Evolutionary conservation across 2,113 vertebrate genomes (phyloP), one percentile per base, ranked within the genome.

Genomic region (Pipa parva): DNA sequence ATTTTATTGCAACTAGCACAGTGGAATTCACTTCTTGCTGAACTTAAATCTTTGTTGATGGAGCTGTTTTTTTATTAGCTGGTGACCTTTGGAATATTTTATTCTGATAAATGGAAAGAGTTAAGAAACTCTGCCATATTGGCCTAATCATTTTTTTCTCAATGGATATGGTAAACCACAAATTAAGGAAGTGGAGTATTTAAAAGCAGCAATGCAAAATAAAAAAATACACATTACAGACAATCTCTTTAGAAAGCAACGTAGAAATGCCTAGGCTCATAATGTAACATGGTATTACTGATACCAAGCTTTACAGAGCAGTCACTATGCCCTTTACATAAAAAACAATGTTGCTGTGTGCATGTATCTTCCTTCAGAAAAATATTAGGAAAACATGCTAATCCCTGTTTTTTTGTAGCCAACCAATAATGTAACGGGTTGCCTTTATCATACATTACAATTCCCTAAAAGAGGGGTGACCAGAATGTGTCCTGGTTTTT

Each of bases 91-190:
- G 18, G 21, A 29, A 36, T 36, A 33, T 58, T 58, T 58, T 37
- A 58, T 58, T 58, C 55, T 58, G 29, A 58, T 58, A 29, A 36
- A 58, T 58, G 18, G 55, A 36, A 58, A 58, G 55, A 58, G 55
- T 58, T 58, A 58, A 58, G 31, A 21, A 11, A 18, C 9, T 29
- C 27, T 56, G 28, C 52, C n/a, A 31, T 31, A 56, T 28, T n/a
- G 27, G 52, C 3, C 27, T 56, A 17, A 56, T 56, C 17, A 18
- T 31, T 26, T 26, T 17, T 25, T n/a, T n/a, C 39, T 42, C 39
- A 42, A 42, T 6, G 12, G 17, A 42, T n/a, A 42, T n/a, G n/a
- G n/a, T n/a, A 15, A 42, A 42, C 33, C 7, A 36, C 10, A 36
- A 36, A 36, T 36, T 36, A 36, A 15, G 15, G 4, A 15, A 15